phyloP scores from a whole-genome alignment of 2,797 vertebrate species.

The Epinephelus coioides region DNA sequence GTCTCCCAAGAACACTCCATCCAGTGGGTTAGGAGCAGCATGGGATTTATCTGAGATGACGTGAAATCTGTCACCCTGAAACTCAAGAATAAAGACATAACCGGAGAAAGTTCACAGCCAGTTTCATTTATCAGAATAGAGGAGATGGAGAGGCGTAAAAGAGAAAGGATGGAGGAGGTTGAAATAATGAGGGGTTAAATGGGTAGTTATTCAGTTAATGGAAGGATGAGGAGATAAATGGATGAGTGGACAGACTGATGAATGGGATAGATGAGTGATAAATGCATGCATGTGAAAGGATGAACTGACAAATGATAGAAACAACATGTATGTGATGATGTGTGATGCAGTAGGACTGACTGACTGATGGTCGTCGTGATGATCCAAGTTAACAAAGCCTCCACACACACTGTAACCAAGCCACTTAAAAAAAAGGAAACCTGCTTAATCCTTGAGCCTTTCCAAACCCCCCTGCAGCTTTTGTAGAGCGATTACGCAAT shows the following conservation, averaged over 20 bases:
- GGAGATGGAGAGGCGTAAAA: not conserved
- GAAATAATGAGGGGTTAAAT: conserved; percentile 3
- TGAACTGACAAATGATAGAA: conserved; percentile 25
- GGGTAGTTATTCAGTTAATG: conserved; percentile 8
- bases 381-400: conserved; percentile 18
- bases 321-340: not conserved
- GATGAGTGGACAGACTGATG: conserved; percentile 39
- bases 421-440: not conserved
- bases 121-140: not conserved
- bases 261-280: conserved; percentile 42
- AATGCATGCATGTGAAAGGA: conserved; percentile 20
- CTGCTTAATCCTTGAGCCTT: conserved; percentile 29
- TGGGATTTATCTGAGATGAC: conserved; percentile 5
- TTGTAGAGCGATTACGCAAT: conserved; percentile 32
- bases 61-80: conserved; percentile 15
- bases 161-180: not conserved
- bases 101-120: not conserved
- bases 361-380: conserved; percentile 6
- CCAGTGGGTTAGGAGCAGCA: not conserved
- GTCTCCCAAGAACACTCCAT: not conserved
- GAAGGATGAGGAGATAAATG: conserved; percentile 10
- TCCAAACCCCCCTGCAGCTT: conserved; percentile 17
- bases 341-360: conserved; percentile 14
- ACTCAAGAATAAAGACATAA: not conserved
- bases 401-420: conserved; percentile 8